A percentile compares a stretch with the other conserved stretches of the same genome.
Conservation (phyloP, 2,113 vertebrate species). For the Clarias gariepinus region DNA sequence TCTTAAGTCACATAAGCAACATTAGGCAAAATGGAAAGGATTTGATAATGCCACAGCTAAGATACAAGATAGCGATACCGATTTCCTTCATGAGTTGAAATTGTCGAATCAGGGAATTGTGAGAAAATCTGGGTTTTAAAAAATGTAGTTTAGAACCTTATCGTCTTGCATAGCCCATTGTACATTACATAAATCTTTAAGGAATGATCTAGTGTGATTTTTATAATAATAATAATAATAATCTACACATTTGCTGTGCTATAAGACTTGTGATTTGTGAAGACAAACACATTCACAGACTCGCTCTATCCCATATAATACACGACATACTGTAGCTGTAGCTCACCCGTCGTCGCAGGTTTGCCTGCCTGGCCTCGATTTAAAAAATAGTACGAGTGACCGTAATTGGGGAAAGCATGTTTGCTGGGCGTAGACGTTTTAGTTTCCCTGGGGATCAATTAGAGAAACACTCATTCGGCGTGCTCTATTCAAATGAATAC, state of each 20-base stretch:
- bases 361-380: not conserved
- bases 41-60: not conserved
- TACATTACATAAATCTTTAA: not conserved
- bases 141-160: not conserved
- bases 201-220: not conserved
- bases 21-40: not conserved
- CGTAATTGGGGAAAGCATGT: constrained; percentile 81
- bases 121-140: not conserved
- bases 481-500: constrained; percentile 92
- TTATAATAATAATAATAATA: not conserved
- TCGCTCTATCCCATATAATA: not conserved
- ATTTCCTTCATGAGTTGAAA: not conserved
- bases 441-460: constrained; percentile 86
- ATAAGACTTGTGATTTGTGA: not conserved
- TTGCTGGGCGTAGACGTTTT: constrained; percentile 80
- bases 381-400: constrained; percentile 23
- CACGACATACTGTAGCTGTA: not conserved
- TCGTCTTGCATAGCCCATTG: not conserved
- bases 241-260: not conserved
- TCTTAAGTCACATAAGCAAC: not conserved
- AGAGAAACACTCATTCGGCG: constrained; percentile 89
- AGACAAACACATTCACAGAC: not conserved
- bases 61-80: not conserved
- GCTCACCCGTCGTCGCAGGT: not conserved
- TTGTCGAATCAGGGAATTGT: not conserved